Evolutionary conservation across 2,113 vertebrate species (phyloP).

Genomic region (Amblyopsis rosae): DNA sequence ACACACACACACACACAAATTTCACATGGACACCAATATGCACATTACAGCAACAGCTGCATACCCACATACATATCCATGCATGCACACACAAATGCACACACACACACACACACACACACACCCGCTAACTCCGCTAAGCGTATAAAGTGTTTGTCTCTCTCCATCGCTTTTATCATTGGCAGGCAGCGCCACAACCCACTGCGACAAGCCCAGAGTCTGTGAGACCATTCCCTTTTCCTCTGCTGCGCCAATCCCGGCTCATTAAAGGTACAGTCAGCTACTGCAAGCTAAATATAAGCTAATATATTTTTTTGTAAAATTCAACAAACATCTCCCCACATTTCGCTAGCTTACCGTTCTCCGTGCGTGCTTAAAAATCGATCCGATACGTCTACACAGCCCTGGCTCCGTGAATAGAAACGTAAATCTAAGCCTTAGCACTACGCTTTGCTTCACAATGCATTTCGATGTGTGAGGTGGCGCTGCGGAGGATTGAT

Average conservation of each 20-base stretch:
- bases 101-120: background rate
- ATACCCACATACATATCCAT: background rate
- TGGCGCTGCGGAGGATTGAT: too few relatives aligned
- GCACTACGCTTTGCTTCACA: too few relatives aligned
- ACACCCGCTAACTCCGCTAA: background rate
- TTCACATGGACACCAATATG: background rate
- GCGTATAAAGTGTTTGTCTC: background rate
- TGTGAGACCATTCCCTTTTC: conserved; percentile 43
- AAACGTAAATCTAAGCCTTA: too few relatives aligned
- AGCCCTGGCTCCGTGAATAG: too few relatives aligned
- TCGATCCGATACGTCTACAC: too few relatives aligned
- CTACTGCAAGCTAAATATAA: too few relatives aligned
- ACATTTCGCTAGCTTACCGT: too few relatives aligned
- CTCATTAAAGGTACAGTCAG: conserved; percentile 31
- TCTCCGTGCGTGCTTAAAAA: too few relatives aligned
- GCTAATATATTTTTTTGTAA: too few relatives aligned
- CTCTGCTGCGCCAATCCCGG: conserved; percentile 21
- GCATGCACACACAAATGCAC: background rate
- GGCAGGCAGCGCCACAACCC: conserved; percentile 36
- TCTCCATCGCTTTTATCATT: conserved; percentile 56
- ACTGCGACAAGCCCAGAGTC: conserved; percentile 48
- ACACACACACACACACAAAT: background rate
- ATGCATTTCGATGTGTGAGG: too few relatives aligned
- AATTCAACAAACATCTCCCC: too few relatives aligned
- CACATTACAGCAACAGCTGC: background rate